Evolutionary conservation across 2,888 invertebrate species (phyloP), one percentile per base, ranked within the genome.

Genomic region (Andrena chrysosceles): DNA sequence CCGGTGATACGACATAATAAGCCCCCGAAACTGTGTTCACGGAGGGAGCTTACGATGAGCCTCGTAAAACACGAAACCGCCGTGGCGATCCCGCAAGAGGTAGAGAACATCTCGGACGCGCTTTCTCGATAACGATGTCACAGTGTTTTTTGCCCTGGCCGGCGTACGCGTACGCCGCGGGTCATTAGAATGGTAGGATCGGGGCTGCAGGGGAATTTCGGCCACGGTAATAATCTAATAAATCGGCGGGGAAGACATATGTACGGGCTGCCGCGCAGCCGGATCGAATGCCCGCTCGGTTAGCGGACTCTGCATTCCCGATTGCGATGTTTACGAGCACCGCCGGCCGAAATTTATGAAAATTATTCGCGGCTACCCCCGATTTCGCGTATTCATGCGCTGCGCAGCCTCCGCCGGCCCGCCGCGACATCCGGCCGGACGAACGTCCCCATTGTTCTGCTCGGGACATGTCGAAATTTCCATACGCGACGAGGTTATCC

Each of bases 271-370:
- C 16, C 31, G 59, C n/a, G 49, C 72, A 59, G 70, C 42, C 73
- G 70, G 64, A 71, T 82, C 82, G 59, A 52, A 63, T 67, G 75
- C 49, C 31, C 66, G 67, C 13, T 23, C 71, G 54, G 56, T 59
- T 60, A 77, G 59, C 60, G 75, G 75, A 69, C 72, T 72, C 76
- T 79, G 81, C 83, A 86, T 86, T 89, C 85, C 81, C 86, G 75
- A 85, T 85, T 20, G 59, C 86, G 70, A 90, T 90, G 88, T 92
- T 92, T 91, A 91, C 91, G 91, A 91, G 87, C 84, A 84, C 81
- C 49, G 69, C 68, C 62, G 56, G 71, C 59, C 83, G 87, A 91
- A 92, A 93, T 93, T 93, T 93, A 93, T 93, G 92, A 93, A 93
- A 93, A 92, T 93, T 93, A 93, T 93, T 93, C 91, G 87, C 84